These are phyloP conservation scores for Myotis myotis DNA, from an alignment of 2,797 vertebrate species.

Conservation along the genomic window DNA sequence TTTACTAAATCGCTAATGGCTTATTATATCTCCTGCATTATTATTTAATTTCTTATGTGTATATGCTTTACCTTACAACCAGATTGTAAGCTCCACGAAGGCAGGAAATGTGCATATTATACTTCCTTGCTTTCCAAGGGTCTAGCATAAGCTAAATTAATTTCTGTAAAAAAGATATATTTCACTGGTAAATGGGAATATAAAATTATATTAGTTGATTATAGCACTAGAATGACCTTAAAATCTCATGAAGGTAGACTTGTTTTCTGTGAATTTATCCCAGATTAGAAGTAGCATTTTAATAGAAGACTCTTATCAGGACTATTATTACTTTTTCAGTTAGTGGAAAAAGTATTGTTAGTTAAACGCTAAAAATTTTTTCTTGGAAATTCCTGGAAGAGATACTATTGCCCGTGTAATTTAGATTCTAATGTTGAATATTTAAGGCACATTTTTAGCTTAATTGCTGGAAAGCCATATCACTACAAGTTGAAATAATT, in stretches of 20 bases:
- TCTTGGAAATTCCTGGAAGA: conserved; percentile 36
- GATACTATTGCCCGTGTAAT: conserved; percentile 15
- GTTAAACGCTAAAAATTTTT: conserved; percentile 32
- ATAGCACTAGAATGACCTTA: not conserved
- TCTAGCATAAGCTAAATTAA: not conserved
- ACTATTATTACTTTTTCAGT: conserved; percentile 26
- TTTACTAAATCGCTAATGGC: not conserved
- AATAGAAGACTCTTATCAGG: not conserved
- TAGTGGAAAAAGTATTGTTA: not conserved
- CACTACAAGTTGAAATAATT: conserved; percentile 49
- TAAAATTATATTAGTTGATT: not conserved
- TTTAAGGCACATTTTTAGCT: conserved; percentile 57
- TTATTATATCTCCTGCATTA: not conserved
- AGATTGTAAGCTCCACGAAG: not conserved
- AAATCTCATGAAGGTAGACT: not conserved
- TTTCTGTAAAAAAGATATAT: not conserved
- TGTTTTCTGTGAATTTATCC: not conserved
- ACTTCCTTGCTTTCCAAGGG: not conserved
- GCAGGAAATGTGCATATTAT: not conserved
- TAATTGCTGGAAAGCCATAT: conserved; percentile 57
- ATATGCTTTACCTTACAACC: not conserved
- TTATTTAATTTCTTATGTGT: conserved; percentile 4
- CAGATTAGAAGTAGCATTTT: conserved; percentile 37
- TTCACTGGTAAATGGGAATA: not conserved
- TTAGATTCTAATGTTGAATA: conserved; percentile 48